Evolutionary conservation across 1,140 invertebrate species (phyloP), one percentile per base, ranked within the genome.

Genomic region (Himalopsyche phryganea): DNA sequence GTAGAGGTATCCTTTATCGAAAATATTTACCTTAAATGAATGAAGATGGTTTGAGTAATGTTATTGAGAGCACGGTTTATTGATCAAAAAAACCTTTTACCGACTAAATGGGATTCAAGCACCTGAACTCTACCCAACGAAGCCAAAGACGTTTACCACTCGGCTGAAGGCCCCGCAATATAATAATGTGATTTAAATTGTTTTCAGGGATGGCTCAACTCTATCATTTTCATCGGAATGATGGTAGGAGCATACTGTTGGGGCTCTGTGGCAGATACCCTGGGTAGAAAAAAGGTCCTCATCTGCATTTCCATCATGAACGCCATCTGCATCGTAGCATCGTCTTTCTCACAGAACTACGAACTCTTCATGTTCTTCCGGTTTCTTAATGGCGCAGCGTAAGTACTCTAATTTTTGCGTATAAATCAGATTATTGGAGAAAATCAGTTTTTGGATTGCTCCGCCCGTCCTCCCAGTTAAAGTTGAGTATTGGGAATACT

Each of bases 351-450:
- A 65, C 92, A 94, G 75, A 84, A 82, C 56, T 95, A 91, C 74
- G 85, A 85, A 73, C 80, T 91, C 45, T 94, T 96, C 74, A 88
- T 94, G 83, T 72, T 94, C 36, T 91, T 93, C 73, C 82, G 92
- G 67, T 92, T 95, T 66, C 81, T 94, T 65, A 94, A 93, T 70
- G 92, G 92, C 58, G 89, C 92, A 69, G 92, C 92, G 92, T 94
- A 81, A 91, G 89, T 89, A 71, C 54, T 47, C 32, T 17, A 14
- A 33, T 44, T 35, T 7, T 35, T n/a, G 55, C 44, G 6, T 17
- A 6, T 9, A 44, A 9, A 9, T n/a, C 7, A n/a, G 6, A n/a
- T n/a, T 44, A 7, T n/a, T n/a, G 10, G 15, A 6, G 14, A 9
- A 9, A 44, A 11, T 9, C 7, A 44, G 10, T 44, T 44, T n/a